phyloP scores from a whole-genome alignment of 2,888 invertebrate genomes.

The Laspeyria flexula region DNA sequence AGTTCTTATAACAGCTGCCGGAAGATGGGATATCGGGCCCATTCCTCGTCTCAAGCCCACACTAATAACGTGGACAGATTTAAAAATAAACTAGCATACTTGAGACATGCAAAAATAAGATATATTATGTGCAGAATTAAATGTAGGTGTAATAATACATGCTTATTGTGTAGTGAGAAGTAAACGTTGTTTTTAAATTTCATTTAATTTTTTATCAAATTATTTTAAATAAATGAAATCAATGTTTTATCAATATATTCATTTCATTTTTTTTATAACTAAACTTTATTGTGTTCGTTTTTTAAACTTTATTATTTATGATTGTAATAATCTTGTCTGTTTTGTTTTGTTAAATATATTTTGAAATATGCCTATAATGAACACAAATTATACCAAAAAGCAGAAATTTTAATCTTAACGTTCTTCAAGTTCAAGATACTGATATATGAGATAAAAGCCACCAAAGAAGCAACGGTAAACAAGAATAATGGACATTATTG shows the following conservation, averaged over 20 bases:
- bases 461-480: constrained; percentile 29
- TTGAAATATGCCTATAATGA: too few species aligned
- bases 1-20: constrained; percentile 42
- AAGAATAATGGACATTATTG: constrained; percentile 34
- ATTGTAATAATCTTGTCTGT: too few species aligned
- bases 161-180: neutral
- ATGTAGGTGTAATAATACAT: neutral
- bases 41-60: constrained; percentile 41
- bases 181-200: neutral
- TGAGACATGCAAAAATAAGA: constrained; percentile 30
- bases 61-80: constrained; percentile 50
- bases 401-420: too few species aligned
- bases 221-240: too few species aligned
- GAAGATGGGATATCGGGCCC: constrained; percentile 36
- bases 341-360: too few species aligned
- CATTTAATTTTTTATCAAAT: neutral
- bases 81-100: constrained; percentile 46
- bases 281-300: too few species aligned
- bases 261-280: too few species aligned
- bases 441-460: constrained; percentile 1
- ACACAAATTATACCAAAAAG: too few species aligned
- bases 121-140: neutral
- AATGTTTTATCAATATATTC: too few species aligned
- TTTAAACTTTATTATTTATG: too few species aligned
- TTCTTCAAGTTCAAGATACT: neutral